phyloP scores from a whole-genome alignment of 2,113 vertebrate species.

The Micromys minutus region DNA sequence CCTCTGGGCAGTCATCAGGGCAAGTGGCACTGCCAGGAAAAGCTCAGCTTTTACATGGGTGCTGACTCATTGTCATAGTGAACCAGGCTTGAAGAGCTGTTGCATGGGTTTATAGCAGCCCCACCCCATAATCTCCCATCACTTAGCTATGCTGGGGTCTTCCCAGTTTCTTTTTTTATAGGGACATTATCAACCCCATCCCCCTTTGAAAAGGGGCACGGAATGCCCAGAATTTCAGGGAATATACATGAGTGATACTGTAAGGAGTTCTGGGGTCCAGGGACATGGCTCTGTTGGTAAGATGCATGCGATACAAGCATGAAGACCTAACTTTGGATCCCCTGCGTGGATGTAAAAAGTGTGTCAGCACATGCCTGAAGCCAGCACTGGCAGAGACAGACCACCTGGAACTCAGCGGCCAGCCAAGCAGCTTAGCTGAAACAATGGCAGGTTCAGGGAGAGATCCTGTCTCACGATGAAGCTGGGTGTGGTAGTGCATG shows the following conservation, averaged over 20 bases:
- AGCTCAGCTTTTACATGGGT: not conserved
- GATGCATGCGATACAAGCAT: not conserved
- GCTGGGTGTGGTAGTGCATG: not conserved
- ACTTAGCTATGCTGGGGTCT: not conserved
- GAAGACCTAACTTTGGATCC: not conserved
- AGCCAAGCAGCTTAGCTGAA: not conserved
- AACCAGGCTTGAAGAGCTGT: not conserved
- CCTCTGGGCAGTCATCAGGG: not conserved
- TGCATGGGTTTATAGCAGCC: not conserved
- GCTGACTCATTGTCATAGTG: not conserved
- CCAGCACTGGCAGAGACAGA: not conserved
- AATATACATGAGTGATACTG: not conserved
- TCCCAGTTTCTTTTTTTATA: not conserved
- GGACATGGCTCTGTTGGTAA: not conserved
- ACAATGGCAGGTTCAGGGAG: not conserved
- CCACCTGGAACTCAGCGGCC: not conserved
- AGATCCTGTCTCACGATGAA: not conserved
- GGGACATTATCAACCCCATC: not conserved
- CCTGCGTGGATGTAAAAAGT: not conserved
- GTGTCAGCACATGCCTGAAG: not conserved
- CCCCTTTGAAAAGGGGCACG: conserved; percentile 1
- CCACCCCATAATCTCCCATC: not conserved
- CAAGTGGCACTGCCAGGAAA: not conserved
- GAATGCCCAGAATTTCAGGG: not conserved
- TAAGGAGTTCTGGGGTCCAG: not conserved